Evolutionary conservation across 2,113 vertebrate species (phyloP).

Genomic region (Rattus rattus): DNA sequence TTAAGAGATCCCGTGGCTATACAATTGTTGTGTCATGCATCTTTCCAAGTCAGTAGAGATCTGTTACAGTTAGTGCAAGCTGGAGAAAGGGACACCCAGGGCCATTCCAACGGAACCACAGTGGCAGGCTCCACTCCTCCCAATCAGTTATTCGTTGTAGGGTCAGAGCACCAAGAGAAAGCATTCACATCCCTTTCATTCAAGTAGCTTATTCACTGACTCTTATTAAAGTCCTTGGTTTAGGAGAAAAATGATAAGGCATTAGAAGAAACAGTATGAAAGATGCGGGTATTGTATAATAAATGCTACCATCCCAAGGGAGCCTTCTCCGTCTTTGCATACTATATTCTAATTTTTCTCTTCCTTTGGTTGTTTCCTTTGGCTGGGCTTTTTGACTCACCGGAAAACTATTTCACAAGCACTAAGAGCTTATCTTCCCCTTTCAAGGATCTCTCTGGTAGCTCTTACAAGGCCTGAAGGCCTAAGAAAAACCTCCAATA

Average conservation of each 20-base stretch:
- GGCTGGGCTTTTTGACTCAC: neutral
- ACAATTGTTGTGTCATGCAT: neutral
- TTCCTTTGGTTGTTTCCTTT: neutral
- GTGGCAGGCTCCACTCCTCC: neutral
- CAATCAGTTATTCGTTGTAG: neutral
- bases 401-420: neutral
- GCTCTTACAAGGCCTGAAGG: neutral
- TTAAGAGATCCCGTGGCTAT: neutral
- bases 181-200: neutral
- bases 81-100: neutral
- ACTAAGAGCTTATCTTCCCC: neutral
- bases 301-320: neutral
- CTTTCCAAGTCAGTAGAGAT: neutral
- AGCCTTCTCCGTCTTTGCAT: accelerated
- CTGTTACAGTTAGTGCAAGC: neutral
- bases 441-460: neutral
- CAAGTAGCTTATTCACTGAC: neutral
- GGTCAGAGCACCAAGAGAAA: neutral
- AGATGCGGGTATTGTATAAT: neutral
- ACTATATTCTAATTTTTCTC: neutral
- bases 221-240: neutral
- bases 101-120: neutral
- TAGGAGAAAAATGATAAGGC: neutral
- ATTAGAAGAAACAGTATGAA: neutral
- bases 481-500: neutral